Conservation (phyloP, 2,797 vertebrate species). For the Taeniopygia guttata region DNA sequence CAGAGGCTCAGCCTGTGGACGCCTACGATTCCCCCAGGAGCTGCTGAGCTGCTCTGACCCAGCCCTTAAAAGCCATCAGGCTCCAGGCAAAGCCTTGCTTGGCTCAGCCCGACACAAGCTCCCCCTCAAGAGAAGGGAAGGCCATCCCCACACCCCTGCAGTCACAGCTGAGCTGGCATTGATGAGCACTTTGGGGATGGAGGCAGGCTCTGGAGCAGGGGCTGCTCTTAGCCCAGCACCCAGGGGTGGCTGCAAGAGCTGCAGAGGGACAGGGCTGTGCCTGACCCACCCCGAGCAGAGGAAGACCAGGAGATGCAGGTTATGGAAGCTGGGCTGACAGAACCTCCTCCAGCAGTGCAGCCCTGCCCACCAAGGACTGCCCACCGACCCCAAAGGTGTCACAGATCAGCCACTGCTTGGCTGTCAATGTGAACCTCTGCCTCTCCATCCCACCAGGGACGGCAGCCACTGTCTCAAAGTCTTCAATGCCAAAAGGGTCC, state of each 20-base stretch:
- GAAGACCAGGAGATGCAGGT: neutral
- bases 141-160: rapidly evolving
- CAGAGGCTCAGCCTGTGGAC: neutral
- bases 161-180: rapidly evolving
- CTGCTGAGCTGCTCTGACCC: neutral
- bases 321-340: neutral
- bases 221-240: neutral
- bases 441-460: neutral
- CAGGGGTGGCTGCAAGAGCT: rapidly evolving
- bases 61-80: rapidly evolving
- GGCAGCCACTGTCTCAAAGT: neutral
- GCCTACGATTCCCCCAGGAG: neutral
- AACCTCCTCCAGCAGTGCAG: neutral
- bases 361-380: neutral
- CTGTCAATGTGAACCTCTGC: neutral
- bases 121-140: neutral
- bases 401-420: rapidly evolving
- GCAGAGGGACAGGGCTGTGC: neutral
- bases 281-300: rapidly evolving
- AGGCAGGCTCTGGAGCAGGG: neutral
- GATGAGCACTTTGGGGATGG: rapidly evolving
- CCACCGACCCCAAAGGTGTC: neutral
- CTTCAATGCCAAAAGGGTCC: neutral
- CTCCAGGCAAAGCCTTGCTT: neutral
- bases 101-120: neutral